Base-by-base conservation (phyloP, 2,113 vertebrate genomes). In the Ictalurus furcatus region DNA sequence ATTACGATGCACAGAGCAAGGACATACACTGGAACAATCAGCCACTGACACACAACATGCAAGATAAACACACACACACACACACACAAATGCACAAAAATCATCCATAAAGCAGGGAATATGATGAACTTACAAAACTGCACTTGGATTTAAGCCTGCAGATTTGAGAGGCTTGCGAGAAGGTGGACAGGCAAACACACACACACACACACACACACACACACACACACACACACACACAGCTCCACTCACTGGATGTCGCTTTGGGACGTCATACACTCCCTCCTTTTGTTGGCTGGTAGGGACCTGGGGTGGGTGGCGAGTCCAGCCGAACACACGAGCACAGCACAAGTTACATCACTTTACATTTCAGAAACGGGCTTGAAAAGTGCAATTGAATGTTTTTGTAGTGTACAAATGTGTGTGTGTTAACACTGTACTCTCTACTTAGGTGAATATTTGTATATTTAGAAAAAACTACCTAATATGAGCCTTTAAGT, bases 281-380 rank as follows among this genome's bases (percentile, higher is more conserved):
- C 98, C 98, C 96, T 99, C 98, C 94, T 99, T 99, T 97, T 99
- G 99, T 96, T 99, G 98, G 97, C 97, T 99, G 96, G 98, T 99
- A 93, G 98, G 98, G 95, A 99, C 98, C 98, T 99, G 94, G 90
- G 87, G 87, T 90, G 89, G 90, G 94, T 94, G 92, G 89, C 88
- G 81, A 90, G 90, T 90, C 94, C 90, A 95, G 91, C 94, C 94
- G 84, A 92, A 89, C 88, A 90, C 88, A 92, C 80, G 86, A 92
- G 89, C 89, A 92, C 87, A 90, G 89, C 79, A 91, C 85, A 91
- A 94, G 90, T 93, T 88, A 91, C 90, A 91, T 92, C 93, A 94
- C 90, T 92, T 93, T 92, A 86, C 82, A 91, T 91, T 92, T 79
- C 90, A 88, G 69, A 61, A 86, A 58, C 69, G 48, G 54, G 17